Base-by-base conservation (phyloP, 2,113 vertebrate species). In the Probosciger aterrimus region DNA sequence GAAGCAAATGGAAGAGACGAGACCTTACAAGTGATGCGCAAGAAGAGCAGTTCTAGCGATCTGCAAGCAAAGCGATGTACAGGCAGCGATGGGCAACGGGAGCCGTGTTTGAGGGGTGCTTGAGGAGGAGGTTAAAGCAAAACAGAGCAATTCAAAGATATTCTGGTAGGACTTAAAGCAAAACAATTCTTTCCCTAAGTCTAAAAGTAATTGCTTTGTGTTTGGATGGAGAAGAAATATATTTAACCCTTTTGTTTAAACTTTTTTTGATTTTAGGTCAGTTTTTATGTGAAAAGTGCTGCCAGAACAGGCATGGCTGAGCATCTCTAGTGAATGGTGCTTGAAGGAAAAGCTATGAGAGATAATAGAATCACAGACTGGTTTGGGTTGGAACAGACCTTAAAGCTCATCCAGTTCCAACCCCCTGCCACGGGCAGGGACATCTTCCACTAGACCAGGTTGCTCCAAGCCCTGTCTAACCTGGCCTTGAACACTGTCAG, bases 1-100 rank as follows among this genome's bases (percentile, higher is more conserved):
- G 96, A 96, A 92, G 95, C 96, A 93, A 97, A 68, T 64, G 77
- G 77, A 96, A 96, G 88, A 94, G 86, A 57, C 7, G 4, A 84
- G 77, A 69, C 71, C 87, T 67, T 3, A 73, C 16, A 6, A 47
- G 44, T 1, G 27, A 74, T 17, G 73, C 1, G 43, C 74, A 4
- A 43, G 78, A 28, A 78, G 41, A 91, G 67, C 52, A 4, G 35
- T 65, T 52, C 11, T 22, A 37, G 64, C 2, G 10, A 30, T 10
- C 19, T 44, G 68, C 43, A 4, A 64, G 39, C 25, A 2, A 27
- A 13, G 41, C 3, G 11, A 43, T 10, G 28, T 6, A 4, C 14
- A 0, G 47, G 31, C 52, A 16, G 39, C 0, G 6, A n/a, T 31
- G 70, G 7, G 47, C 27, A 5, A 27, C 3, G 30, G 35, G 24